Evolutionary conservation across 37 sponge, comb jelly and placozoan genomes (phyloP).

Genomic region (Aphrocallistes beatrix): DNA sequence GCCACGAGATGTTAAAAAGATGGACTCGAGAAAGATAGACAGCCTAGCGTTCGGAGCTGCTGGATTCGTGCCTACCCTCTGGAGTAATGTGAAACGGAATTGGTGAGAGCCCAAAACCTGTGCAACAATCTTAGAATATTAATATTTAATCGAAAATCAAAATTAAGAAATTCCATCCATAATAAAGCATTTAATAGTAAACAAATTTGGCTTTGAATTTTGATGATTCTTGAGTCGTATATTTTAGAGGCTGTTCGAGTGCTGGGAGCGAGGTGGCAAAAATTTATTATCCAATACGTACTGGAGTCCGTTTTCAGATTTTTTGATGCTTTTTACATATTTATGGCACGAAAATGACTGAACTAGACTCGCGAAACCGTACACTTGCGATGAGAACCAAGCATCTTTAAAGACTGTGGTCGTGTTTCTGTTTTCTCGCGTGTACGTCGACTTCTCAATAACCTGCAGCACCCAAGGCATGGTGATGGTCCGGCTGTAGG

Average conservation of each 20-base stretch:
- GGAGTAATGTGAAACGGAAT: background rate
- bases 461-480: slow-evolving; percentile 2
- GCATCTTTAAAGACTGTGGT: background rate
- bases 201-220: no score
- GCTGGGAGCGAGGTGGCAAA: no score
- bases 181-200: background rate
- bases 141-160: background rate
- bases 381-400: background rate
- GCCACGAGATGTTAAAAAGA: background rate
- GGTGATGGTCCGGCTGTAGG: background rate
- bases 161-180: background rate
- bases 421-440: background rate
- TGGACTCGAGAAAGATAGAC: background rate
- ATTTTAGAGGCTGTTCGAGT: no score
- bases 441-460: background rate
- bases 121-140: background rate
- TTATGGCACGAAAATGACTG: background rate
- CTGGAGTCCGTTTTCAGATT: background rate
- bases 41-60: background rate
- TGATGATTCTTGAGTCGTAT: no score
- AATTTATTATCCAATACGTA: background rate
- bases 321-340: background rate
- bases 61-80: background rate
- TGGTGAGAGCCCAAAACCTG: background rate
- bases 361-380: background rate